Percentiles rank a stretch among this genome's conserved stretches.
phyloP scores from a whole-genome alignment of 2,797 vertebrate species.

The Darevskia mixta region DNA sequence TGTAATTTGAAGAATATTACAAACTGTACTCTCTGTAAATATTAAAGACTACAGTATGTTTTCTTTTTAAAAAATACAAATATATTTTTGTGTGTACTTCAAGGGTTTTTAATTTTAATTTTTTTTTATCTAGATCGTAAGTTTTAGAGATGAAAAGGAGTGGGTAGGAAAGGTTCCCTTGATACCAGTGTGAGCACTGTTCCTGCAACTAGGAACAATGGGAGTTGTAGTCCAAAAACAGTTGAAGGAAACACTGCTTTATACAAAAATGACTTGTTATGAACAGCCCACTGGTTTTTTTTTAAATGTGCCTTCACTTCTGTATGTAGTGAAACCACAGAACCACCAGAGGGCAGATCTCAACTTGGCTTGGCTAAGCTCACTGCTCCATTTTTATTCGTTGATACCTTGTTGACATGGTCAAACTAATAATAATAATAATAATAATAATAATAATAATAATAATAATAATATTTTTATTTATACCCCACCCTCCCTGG shows the following conservation, averaged over 20 bases:
- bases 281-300: background rate
- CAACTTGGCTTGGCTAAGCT: background rate
- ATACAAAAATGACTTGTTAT: background rate
- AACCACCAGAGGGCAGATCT: slow-evolving; percentile 26
- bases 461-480: no score
- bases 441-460: no score
- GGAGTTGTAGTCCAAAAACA: no score
- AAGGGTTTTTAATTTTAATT: background rate
- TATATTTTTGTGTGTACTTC: no score
- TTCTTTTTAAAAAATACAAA: background rate
- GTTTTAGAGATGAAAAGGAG: background rate
- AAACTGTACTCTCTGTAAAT: background rate
- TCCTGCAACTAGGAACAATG: no score
- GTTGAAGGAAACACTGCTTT: background rate
- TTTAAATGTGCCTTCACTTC: background rate
- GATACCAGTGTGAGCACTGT: no score
- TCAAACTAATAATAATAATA: background rate
- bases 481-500: no score
- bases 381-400: background rate
- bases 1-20: background rate
- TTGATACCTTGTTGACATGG: background rate
- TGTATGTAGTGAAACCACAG: background rate
- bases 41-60: background rate
- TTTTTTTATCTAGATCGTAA: background rate
- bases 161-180: background rate